Evolutionary conservation across 1,140 invertebrate species (phyloP), one percentile per base, ranked within the genome.

Genomic region (Phortica variegata): DNA sequence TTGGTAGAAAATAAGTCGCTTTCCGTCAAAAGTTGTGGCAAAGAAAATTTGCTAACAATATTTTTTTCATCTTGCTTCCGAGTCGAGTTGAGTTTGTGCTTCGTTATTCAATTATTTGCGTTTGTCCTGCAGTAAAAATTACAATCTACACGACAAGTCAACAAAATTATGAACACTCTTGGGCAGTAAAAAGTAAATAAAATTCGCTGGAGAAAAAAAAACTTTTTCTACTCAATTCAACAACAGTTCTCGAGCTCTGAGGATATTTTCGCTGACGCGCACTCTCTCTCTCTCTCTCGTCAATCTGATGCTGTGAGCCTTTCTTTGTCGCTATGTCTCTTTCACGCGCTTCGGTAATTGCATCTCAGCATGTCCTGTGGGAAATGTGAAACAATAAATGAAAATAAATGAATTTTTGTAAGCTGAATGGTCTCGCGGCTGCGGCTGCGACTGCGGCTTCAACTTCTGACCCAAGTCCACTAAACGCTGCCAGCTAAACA

Each of bases 331-430:
- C 19, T 39, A 34, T 36, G 34, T 20, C 7, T 49, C 19, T 44
- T 46, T 41, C 50, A 41, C n/a, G 44, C 45, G 47, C 57, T 69
- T 65, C 56, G 56, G 62, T 66, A 72, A 73, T 66, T 73, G 69
- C 65, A 70, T 65, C 58, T 59, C 58, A 50, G 50, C 48, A 21
- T 33, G 52, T 73, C 61, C 69, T 70, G 33, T 45, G 69, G 69
- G 69, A 73, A 73, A 73, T 73, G 60, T 73, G 69, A 73, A 73
- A 73, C 69, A 73, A 73, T 73, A 73, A 73, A 73, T 73, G 69
- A 73, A 73, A 73, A 73, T 73, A 73, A 73, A 73, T 73, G 69
- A 73, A 73, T 66, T 73, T 73, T 61, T 70, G 61, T 66, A 55
- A 59, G 52, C 54, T 58, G 39, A 54, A 52, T 54, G 43, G 53